Base-by-base conservation (phyloP, 1,140 invertebrate species). In the Megalonaias nervosa region DNA sequence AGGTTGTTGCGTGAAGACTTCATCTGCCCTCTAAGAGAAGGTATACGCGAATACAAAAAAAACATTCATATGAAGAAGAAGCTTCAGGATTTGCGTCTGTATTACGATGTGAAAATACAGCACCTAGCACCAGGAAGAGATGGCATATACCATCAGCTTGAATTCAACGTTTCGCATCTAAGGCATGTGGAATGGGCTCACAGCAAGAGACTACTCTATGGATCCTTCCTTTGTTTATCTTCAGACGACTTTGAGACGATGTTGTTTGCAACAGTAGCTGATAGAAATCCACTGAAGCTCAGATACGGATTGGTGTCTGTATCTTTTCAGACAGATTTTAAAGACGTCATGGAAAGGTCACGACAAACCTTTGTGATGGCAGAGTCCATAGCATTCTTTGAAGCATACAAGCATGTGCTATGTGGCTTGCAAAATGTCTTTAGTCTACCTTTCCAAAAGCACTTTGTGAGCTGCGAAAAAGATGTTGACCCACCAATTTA, bases 161-260 rank as follows among this genome's bases (percentile, higher is more conserved):
- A 71, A 58, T 85, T 90, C 71, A 71, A 86, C 69, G 66, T 74
- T 14, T 73, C 77, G 19, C 68, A 72, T 15, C 69, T 86, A 48
- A 64, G 67, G 19, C 65, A 68, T 57, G 74, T 88, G 17, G 74
- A 85, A 2, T 90, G 89, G 89, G 77, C 86, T 69, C 69, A 38
- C 13, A 91, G 91, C 4, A 93, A 93, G 83, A 89, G 93, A 66
- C 92, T 96, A 56, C 92, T 95, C 84, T 93, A 90, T 86, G 95
- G 95, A 2, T 93, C 94, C 0, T 87, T 96, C 23, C 80, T 96
- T 1, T 93, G 94, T 75, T 92, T 96, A 21, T 94, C 94, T 1
- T 90, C 83, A 14, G 92, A 94, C 83, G 91, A 94, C 70, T 96
- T 95, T 85, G 86, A 92, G 48, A 92, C 92, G 58, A 89, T 95